Conservation (phyloP, 2,113 vertebrate species). For the Protobothrops mucrosquamatus region DNA sequence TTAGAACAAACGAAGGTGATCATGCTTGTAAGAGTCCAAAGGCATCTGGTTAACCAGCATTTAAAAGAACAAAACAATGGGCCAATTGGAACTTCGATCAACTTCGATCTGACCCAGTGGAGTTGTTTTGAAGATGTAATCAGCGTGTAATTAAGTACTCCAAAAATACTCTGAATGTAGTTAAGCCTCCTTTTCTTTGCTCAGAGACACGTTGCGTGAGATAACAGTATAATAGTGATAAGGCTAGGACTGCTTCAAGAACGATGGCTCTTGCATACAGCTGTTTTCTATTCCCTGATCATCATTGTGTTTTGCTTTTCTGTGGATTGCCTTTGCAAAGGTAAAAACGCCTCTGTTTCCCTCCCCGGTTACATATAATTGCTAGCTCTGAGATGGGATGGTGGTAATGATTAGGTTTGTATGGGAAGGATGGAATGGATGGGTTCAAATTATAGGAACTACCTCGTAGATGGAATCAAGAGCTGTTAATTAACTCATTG, state of each 20-base stretch:
- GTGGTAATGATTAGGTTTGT: not conserved
- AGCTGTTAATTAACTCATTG: not conserved
- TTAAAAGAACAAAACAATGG: not conserved
- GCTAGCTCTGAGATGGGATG: not conserved
- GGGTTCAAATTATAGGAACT: constrained; percentile 1
- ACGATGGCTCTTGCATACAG: not conserved
- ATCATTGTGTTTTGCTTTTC: not conserved
- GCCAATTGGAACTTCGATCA: not conserved
- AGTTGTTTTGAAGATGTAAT: not conserved
- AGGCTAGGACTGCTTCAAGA: not conserved
- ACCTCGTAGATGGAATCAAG: not conserved
- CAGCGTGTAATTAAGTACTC: not conserved
- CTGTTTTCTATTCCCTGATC: not conserved
- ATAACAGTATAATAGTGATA: no score
- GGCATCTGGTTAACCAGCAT: not conserved
- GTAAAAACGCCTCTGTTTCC: not conserved
- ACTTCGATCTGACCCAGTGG: not conserved
- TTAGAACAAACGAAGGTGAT: not conserved
- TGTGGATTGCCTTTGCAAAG: not conserved
- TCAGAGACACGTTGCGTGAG: not conserved
- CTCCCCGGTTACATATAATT: not conserved
- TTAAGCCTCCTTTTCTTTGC: not conserved
- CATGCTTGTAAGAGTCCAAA: not conserved
- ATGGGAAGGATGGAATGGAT: not conserved
- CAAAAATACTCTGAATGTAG: not conserved